These are phyloP conservation scores for Pseudomyrmex cubaensis DNA, from an alignment of 1,140 invertebrate species.

Conservation along the genomic window DNA sequence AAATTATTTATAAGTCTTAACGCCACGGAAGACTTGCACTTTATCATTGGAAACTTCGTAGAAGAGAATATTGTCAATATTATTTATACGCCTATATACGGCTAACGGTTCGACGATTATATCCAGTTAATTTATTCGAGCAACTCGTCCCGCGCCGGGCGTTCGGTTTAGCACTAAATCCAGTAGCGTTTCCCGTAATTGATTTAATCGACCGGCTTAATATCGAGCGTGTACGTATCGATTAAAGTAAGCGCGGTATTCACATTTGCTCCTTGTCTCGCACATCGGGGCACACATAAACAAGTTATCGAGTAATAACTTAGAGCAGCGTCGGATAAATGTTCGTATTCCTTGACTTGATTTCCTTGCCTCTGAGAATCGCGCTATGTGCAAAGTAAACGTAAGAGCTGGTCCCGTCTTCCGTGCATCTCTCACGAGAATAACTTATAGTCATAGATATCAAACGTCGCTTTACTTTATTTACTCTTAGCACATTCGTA, in stretches of 20 bases:
- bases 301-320: constrained; percentile 61
- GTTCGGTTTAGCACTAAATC: constrained; percentile 55
- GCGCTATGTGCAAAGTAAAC: constrained; percentile 9
- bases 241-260: constrained; percentile 63
- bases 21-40: constrained; percentile 25
- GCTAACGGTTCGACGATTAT: constrained; percentile 60
- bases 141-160: constrained; percentile 58
- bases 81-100: constrained; percentile 51
- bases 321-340: constrained; percentile 44
- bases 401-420: constrained; percentile 21
- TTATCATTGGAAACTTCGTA: constrained; percentile 19
- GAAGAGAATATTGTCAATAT: constrained; percentile 56
- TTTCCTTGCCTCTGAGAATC: constrained; percentile 34
- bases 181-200: constrained; percentile 65
- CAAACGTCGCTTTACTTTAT: neutral
- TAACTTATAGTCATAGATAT: constrained; percentile 31
- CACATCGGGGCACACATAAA: neutral
- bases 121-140: constrained; percentile 66
- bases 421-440: constrained; percentile 24
- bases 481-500: neutral
- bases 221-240: constrained; percentile 60
- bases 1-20: constrained; percentile 58
- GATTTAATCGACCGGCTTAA: constrained; percentile 71
- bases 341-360: constrained; percentile 49
- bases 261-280: constrained; percentile 12